Evolutionary conservation across 2,888 invertebrate genomes (phyloP), one percentile per base, ranked within the genome.

Genomic region (Pinctada fucata): DNA sequence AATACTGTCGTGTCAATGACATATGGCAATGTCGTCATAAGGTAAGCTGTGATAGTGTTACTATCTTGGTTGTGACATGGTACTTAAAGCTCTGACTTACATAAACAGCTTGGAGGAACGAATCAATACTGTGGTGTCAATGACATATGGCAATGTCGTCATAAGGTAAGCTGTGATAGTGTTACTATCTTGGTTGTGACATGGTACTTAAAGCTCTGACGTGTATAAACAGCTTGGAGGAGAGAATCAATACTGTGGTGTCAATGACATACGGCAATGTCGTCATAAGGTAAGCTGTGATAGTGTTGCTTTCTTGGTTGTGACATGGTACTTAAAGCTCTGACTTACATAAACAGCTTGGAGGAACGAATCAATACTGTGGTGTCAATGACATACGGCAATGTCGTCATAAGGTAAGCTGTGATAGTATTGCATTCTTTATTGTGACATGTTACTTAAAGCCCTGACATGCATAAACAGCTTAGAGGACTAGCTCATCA

Each of bases 91-190:
- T 6, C 78, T 88, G 51, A 67, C 81, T 13, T 82, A 84, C 47
- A 76, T 85, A 13, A 73, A 82, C 0, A 77, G 80, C 5, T 65
- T 79, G 48, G 80, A 84, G n/a, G 83, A 80, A 8, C 78, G 83
- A 13, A 77, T 87, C 0, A 78, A 82, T 50, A 80, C 82, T 13
- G 84, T 84, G 31, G 85, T 88, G 5, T 85, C 85, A 65, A 73
- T 88, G 75, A 83, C 84, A 2, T 83, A 86, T 78, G 84, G 84
- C 5, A 80, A 84, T 63, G 82, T 84, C n/a, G 67, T 80, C 66
- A 79, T 85, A 48, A 86, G 86, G 87, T 86, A 67, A 47, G 77
- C n/a, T n/a, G n/a, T n/a, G n/a, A n/a, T n/a, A n/a, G n/a, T n/a
- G n/a, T n/a, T n/a, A n/a, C n/a, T n/a, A n/a, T n/a, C n/a, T n/a